Evolutionary conservation across 1,140 invertebrate genomes (phyloP), one percentile per base, ranked within the genome.

Genomic region (Zaprionus tsacasi): DNA sequence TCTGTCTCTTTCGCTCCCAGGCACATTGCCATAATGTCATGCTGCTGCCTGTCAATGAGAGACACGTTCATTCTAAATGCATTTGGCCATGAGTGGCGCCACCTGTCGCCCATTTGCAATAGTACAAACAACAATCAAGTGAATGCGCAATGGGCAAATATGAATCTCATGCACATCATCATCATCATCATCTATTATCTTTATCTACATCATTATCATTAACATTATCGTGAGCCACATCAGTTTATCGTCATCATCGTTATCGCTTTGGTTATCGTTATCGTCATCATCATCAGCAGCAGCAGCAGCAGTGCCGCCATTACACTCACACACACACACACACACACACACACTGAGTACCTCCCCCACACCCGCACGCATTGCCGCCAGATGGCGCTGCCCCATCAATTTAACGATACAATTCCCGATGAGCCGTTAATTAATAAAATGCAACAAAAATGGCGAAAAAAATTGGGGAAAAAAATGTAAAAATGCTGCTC

Each of bases 381-480:
- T 43, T 74, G 66, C 60, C 45, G 57, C 59, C 70, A 87, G 77
- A 80, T 82, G 82, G 77, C 76, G 60, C 63, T 68, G 54, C 38
- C 21, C 30, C 64, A 67, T 59, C 60, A 56, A 78, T 50, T 73
- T 61, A 56, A 76, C 56, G 50, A 71, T 61, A 55, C 69, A 72
- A 76, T 76, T 72, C 57, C 50, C 63, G 69, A 72, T 72, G 63
- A 72, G 70, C 69, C 69, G 74, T 61, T 72, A 67, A 76, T 76
- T 76, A 76, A 78, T 78, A 68, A 79, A 74, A 87, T 86, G 79
- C 82, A 76, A 65, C 54, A 60, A 56, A 59, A 61, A 45, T 61
- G 17, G 50, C 25, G 27, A 55, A 77, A 73, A 66, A 30, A 65
- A n/a, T 17, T 43, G 54, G 21, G 21, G 25, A 73, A 75, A 73